Conservation (phyloP, 2,888 invertebrate genomes). For the Norana najaformis region DNA sequence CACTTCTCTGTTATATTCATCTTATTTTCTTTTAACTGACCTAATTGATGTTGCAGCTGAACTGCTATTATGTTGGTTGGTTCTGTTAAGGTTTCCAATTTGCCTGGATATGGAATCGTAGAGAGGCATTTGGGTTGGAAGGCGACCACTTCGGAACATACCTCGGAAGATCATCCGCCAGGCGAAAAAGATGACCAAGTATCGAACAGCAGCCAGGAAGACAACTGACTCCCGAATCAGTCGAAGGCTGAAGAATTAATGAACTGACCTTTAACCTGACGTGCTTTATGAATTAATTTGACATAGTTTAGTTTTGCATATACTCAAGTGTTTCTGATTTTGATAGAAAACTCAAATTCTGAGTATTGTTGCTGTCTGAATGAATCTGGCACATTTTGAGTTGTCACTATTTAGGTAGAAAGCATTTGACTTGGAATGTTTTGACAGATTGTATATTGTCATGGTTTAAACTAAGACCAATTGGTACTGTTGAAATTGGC, state of each 20-base stretch:
- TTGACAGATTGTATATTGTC: no score
- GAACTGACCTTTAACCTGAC: slow-evolving; percentile 7
- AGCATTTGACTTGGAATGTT: background rate
- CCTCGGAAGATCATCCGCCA: background rate
- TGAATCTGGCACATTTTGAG: background rate
- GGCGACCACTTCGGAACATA: background rate
- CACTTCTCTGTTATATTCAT: no score
- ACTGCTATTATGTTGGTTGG: background rate
- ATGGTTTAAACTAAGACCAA: background rate
- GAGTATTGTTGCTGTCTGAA: background rate
- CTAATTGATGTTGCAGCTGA: no score
- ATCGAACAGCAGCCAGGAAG: background rate
- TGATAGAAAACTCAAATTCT: no score
- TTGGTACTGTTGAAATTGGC: no score
- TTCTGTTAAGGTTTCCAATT: background rate
- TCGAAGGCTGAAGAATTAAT: no score
- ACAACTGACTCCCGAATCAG: background rate
- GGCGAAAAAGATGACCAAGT: background rate
- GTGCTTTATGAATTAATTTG: background rate
- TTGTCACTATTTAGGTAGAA: background rate
- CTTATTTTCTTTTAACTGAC: no score
- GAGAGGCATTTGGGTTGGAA: background rate
- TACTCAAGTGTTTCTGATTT: background rate
- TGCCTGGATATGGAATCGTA: background rate
- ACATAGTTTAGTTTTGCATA: background rate